phyloP scores from a whole-genome alignment of 2,113 vertebrate species.

The Prinia subflava region DNA sequence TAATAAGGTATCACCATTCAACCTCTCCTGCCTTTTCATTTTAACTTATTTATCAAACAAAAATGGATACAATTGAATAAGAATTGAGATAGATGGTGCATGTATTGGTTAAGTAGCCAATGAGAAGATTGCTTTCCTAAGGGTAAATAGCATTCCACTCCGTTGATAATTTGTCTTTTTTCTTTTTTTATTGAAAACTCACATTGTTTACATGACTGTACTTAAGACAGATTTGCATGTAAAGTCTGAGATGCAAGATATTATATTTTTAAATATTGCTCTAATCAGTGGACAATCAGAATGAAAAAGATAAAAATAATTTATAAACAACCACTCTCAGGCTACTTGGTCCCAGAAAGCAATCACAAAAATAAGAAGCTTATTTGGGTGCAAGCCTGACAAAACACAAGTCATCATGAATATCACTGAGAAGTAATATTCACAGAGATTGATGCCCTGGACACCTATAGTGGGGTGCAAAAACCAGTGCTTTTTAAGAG shows the following conservation, averaged over 20 bases:
- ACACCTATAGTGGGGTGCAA: not conserved
- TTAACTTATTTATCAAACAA: not conserved
- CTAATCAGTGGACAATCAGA: not conserved
- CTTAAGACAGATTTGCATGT: not conserved
- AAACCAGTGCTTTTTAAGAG: accelerated
- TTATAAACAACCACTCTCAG: not conserved
- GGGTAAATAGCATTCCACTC: not conserved
- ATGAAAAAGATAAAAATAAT: not conserved
- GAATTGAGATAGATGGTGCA: not conserved
- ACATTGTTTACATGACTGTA: not conserved
- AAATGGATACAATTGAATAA: not conserved
- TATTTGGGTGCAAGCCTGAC: not conserved
- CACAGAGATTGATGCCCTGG: not conserved
- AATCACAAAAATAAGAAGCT: not conserved
- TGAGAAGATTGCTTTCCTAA: not conserved
- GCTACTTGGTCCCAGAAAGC: not conserved
- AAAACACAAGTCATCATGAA: not conserved
- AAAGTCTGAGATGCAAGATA: not conserved
- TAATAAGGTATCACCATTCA: not conserved
- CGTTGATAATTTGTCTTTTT: not conserved
- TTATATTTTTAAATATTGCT: not conserved
- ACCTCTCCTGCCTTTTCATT: not conserved
- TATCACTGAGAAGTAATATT: not conserved
- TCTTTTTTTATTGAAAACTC: not conserved
- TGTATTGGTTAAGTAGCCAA: not conserved